Evolutionary conservation across 2,797 vertebrate genomes (phyloP).

Genomic region (Clarias laeviceps): DNA sequence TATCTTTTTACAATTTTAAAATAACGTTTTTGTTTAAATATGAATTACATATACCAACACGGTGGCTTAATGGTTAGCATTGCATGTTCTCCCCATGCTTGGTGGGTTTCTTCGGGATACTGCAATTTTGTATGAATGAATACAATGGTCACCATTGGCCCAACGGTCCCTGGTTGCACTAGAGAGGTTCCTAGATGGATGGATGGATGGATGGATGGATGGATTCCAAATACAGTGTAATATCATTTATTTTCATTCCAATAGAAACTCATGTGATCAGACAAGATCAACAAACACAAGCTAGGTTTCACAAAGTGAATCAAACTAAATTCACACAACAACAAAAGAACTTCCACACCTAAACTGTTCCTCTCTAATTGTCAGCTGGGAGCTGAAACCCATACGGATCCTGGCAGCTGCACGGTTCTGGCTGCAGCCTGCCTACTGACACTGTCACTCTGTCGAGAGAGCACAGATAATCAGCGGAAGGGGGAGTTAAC

Average conservation of each 20-base stretch:
- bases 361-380: background rate
- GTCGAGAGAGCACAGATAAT: constrained; percentile 9
- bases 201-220: no score
- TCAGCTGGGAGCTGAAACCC: constrained; percentile 16
- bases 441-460: constrained; percentile 27
- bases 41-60: no score
- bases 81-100: no score
- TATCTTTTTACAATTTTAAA: no score
- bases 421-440: background rate
- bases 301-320: background rate
- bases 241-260: background rate
- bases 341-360: background rate
- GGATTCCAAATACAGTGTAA: background rate
- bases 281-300: background rate
- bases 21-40: no score
- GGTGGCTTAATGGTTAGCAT: no score
- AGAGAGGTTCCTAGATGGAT: no score
- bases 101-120: no score
- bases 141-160: no score
- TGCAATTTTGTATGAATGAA: no score
- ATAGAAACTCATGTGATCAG: background rate
- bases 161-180: no score
- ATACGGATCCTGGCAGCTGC: constrained; percentile 17
- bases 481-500: constrained; percentile 15
- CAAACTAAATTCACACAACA: no score